Percentiles rank a stretch among this genome's conserved stretches.
These are phyloP conservation scores for Trematocara zebra DNA, from an alignment of 2,113 vertebrate genomes.

Conservation along the genomic window DNA sequence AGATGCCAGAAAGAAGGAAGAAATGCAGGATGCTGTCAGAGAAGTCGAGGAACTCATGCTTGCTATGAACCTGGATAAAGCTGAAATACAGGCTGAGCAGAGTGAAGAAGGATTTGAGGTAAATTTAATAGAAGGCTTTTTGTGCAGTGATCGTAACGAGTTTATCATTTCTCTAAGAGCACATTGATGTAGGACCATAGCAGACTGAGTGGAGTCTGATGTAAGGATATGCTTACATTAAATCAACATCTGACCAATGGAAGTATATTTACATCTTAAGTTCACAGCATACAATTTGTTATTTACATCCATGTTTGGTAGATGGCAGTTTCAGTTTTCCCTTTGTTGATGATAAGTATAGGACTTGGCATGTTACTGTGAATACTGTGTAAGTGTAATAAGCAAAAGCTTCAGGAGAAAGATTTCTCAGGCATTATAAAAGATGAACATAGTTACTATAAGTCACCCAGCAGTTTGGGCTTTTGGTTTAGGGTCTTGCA, in stretches of 20 bases:
- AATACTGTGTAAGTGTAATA: background rate
- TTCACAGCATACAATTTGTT: background rate
- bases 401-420: background rate
- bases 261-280: background rate
- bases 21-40: conserved; percentile 22
- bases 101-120: conserved; percentile 52
- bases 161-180: background rate
- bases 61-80: conserved; percentile 74
- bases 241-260: background rate
- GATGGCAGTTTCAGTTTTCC: background rate
- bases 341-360: background rate
- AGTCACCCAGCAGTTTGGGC: background rate
- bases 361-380: background rate
- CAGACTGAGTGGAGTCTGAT: background rate
- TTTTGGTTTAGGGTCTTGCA: accelerated
- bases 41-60: conserved; percentile 68
- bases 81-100: conserved; percentile 17
- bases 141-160: background rate
- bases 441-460: background rate
- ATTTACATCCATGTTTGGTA: background rate
- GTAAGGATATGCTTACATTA: background rate
- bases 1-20: background rate
- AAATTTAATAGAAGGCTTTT: background rate
- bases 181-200: background rate
- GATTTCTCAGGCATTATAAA: background rate